Evolutionary conservation across 1,140 invertebrate genomes (phyloP).

Genomic region (Drosophila bipectinata): DNA sequence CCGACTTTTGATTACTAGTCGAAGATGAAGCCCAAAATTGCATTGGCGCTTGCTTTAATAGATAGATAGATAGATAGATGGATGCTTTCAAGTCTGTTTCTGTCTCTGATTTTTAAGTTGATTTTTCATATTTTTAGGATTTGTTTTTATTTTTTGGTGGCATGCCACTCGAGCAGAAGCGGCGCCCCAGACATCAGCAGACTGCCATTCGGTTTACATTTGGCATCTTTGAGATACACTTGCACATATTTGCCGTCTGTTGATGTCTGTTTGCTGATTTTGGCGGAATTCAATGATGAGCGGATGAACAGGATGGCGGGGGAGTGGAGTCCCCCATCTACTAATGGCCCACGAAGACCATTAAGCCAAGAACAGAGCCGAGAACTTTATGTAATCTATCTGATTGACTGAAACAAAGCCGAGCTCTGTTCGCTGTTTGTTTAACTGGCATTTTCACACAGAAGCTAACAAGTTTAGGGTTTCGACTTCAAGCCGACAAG

Average conservation of each 20-base stretch:
- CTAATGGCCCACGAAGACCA: neutral
- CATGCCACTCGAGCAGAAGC: slow-evolving; percentile 61
- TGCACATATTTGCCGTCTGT: slow-evolving; percentile 30
- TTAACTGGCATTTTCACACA: slow-evolving; percentile 65
- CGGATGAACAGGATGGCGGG: neutral
- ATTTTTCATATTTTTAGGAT: slow-evolving; percentile 10
- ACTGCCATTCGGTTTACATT: slow-evolving; percentile 63
- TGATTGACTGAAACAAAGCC: slow-evolving; percentile 23
- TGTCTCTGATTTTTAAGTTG: slow-evolving; percentile 1
- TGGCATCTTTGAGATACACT: slow-evolving; percentile 57
- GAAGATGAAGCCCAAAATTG: slow-evolving; percentile 56
- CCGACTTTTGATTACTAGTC: slow-evolving; percentile 66
- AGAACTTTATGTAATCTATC: slow-evolving; percentile 56
- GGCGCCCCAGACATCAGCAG: slow-evolving; percentile 43
- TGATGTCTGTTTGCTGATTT: slow-evolving; percentile 12
- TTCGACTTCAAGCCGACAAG: slow-evolving; percentile 40
- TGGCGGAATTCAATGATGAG: neutral
- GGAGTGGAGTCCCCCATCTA: neutral
- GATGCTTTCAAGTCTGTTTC: slow-evolving; percentile 68
- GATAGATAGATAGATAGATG: slow-evolving; percentile 47
- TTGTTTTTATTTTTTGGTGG: slow-evolving; percentile 42
- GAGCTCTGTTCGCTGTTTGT: slow-evolving; percentile 51
- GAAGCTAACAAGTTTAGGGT: slow-evolving; percentile 72
- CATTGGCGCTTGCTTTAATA: slow-evolving; percentile 41
- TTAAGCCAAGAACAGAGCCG: slow-evolving; percentile 28